A percentile compares a stretch with the other conserved stretches of the same genome.
Conservation (phyloP, 2,113 vertebrate genomes). For the Hucho hucho region DNA sequence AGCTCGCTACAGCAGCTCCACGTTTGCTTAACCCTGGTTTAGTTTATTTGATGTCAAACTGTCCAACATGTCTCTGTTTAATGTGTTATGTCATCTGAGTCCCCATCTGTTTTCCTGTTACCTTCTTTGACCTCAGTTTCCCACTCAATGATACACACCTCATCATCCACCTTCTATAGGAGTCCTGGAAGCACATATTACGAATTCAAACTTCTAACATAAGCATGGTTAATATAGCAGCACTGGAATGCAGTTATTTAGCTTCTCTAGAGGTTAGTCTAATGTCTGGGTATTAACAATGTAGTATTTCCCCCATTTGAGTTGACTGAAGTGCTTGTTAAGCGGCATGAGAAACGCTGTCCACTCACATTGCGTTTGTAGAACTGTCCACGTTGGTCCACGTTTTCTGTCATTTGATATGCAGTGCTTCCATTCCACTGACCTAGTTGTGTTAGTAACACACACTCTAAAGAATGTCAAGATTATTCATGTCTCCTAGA, state of each 20-base stretch:
- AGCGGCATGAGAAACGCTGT: background rate
- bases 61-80: background rate
- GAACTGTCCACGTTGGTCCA: background rate
- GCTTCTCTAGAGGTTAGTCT: too few relatives aligned
- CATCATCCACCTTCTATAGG: background rate
- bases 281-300: background rate
- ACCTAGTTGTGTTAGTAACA: background rate
- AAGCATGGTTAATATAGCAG: too few relatives aligned
- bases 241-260: too few relatives aligned
- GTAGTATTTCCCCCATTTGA: background rate
- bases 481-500: background rate
- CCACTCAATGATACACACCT: background rate
- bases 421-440: background rate
- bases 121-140: constrained; percentile 1
- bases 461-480: too few relatives aligned
- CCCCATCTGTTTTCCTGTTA: background rate
- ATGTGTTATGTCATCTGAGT: background rate
- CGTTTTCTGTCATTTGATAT: background rate
- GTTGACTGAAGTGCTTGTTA: background rate
- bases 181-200: background rate
- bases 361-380: background rate
- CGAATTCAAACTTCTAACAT: background rate
- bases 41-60: background rate
- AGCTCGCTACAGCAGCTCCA: background rate
- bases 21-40: background rate